Percentiles rank a stretch among this genome's conserved stretches.
Conservation (phyloP, 1,140 invertebrate species). For the Oppia nitens region DNA sequence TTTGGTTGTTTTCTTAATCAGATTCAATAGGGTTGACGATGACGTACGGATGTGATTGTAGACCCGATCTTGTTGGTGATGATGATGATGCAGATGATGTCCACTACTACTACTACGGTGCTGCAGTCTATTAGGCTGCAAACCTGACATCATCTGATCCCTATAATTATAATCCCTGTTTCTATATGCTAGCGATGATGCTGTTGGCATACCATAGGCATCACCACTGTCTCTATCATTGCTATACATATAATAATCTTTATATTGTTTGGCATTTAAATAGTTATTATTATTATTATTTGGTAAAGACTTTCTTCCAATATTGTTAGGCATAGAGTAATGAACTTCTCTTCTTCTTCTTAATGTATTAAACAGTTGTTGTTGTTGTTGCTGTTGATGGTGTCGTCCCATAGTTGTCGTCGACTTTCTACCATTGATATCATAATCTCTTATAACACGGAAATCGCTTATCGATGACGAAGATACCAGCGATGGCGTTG, state of each 20-base stretch:
- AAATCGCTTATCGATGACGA: not conserved
- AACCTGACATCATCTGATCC: no score
- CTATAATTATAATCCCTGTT: no score
- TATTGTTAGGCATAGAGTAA: not conserved
- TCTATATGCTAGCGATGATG: no score
- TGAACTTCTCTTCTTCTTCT: not conserved
- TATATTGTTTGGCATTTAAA: no score
- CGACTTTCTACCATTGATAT: no score
- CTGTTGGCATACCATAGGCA: no score
- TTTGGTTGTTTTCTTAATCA: conserved; percentile 3
- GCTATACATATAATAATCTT: not conserved
- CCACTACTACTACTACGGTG: no score
- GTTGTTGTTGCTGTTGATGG: not conserved
- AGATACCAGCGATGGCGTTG: not conserved
- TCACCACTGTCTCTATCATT: not conserved
- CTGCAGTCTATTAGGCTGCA: no score
- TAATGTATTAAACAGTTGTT: not conserved
- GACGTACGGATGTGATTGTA: not conserved
- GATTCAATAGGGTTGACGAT: not conserved
- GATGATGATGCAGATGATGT: no score
- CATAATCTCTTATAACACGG: no score
- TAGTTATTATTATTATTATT: no score
- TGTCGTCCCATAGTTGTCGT: no score
- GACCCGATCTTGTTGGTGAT: not conserved
- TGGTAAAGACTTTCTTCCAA: not conserved